A percentile compares a stretch with the other conserved stretches of the same genome.
Conservation (phyloP, 2,888 invertebrate species). For the Ichneumoninae sp. region DNA sequence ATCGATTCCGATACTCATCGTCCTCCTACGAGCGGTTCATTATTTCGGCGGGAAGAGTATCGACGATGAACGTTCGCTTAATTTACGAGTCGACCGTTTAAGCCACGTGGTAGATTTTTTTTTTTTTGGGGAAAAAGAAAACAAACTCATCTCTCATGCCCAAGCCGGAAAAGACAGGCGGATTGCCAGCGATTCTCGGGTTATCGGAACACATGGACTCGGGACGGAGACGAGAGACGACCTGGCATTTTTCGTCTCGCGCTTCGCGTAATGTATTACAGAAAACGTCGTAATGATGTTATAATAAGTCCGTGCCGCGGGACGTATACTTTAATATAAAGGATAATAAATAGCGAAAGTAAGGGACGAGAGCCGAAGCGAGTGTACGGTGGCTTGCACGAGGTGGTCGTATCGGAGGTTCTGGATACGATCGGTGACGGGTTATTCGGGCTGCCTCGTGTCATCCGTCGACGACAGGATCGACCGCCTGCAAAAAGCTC, state of each 20-base stretch:
- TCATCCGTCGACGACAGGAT: conserved; percentile 63
- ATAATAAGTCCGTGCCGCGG: conserved; percentile 61
- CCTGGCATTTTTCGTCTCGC: conserved; percentile 64
- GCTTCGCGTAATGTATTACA: conserved; percentile 43
- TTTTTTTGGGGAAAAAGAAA: conserved; percentile 26
- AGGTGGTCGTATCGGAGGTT: conserved; percentile 62
- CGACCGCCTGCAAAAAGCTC: conserved; percentile 72
- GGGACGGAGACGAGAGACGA: conserved; percentile 6
- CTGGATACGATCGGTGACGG: conserved; percentile 75
- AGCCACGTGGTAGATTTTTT: conserved; percentile 16
- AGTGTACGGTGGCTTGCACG: conserved; percentile 18
- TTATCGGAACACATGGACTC: conserved; percentile 51
- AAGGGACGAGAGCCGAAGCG: conserved; percentile 63
- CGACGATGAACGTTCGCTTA: conserved; percentile 48
- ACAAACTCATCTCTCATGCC: conserved; percentile 51
- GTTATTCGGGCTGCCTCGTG: conserved; percentile 73
- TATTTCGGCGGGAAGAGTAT: conserved; percentile 34
- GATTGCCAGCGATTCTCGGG: conserved; percentile 49
- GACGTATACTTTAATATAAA: conserved; percentile 60
- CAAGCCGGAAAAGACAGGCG: conserved; percentile 35
- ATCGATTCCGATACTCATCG: conserved; percentile 59
- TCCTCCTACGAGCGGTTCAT: background rate
- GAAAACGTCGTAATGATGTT: conserved; percentile 65
- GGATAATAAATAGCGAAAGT: conserved; percentile 73
- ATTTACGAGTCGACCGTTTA: conserved; percentile 45